Percentiles rank a stretch among this genome's conserved stretches.
Evolutionary conservation across 2,797 vertebrate genomes (phyloP).

Genomic region (Syncerus caffer): DNA sequence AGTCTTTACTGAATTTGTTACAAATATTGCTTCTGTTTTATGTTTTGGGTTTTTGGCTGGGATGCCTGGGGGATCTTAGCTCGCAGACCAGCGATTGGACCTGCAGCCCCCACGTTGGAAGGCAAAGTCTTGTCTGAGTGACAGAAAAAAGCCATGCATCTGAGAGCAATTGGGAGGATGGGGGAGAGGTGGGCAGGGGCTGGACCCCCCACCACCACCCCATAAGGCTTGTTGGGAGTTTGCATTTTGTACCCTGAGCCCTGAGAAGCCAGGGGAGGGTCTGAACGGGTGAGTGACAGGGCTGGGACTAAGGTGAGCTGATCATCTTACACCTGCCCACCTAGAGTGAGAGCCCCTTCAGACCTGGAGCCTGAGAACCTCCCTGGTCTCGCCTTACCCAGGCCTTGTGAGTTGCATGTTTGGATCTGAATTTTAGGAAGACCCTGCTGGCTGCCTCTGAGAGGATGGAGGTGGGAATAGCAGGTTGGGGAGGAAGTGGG

Average conservation of each 20-base stretch:
- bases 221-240: not conserved
- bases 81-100: not conserved
- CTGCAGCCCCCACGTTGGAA: not conserved
- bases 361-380: accelerated
- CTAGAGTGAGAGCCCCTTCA: not conserved
- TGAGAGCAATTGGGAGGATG: not conserved
- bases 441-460: not conserved
- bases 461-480: not conserved
- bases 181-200: not conserved
- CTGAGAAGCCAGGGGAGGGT: not conserved
- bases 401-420: not conserved
- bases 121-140: not conserved
- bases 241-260: not conserved
- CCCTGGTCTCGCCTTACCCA: not conserved
- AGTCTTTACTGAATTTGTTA: not conserved
- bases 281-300: not conserved
- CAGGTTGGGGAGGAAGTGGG: accelerated
- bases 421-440: not conserved
- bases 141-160: not conserved
- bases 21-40: not conserved
- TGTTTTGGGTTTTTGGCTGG: not conserved
- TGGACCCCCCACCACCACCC: accelerated
- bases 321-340: not conserved
- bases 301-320: not conserved
- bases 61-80: not conserved